Evolutionary conservation across 2,113 vertebrate genomes (phyloP).

Genomic region (Melanerpes aurifrons): DNA sequence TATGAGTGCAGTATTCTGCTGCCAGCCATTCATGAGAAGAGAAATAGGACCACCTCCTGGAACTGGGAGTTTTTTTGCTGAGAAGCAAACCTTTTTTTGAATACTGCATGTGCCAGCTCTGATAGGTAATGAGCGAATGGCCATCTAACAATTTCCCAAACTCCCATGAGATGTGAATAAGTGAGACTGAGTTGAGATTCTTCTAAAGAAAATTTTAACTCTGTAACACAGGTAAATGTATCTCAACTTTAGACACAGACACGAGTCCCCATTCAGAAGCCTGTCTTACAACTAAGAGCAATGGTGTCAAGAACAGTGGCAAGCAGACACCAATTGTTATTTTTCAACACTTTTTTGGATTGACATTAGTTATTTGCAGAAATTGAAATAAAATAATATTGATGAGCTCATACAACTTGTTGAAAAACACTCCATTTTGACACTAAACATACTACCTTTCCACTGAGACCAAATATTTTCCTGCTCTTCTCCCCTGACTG

Average conservation of each 20-base stretch:
- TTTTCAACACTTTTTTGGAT: not conserved
- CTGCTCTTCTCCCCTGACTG: not conserved
- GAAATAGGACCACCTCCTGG: not conserved
- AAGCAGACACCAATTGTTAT: not conserved
- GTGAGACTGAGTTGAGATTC: not conserved
- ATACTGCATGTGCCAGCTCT: not conserved
- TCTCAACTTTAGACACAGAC: not conserved
- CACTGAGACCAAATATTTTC: not conserved
- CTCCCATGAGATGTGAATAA: not conserved
- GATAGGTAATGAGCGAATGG: not conserved
- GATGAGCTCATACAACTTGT: not conserved
- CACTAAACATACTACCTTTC: slow-evolving; percentile 5
- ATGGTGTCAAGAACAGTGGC: not conserved
- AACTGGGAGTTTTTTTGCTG: not conserved
- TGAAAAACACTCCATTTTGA: slow-evolving; percentile 32
- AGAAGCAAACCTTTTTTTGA: not conserved
- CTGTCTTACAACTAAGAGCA: not conserved
- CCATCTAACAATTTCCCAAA: not conserved
- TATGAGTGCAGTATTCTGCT: not conserved
- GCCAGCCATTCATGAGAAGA: not conserved
- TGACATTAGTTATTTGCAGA: not conserved
- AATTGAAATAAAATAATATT: not conserved
- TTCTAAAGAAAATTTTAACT: not conserved
- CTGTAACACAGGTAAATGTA: not conserved
- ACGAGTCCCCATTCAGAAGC: not conserved